Percentiles rank a stretch among this genome's conserved stretches.
Conservation (phyloP, 1,140 invertebrate species). For the Spodoptera litura region DNA sequence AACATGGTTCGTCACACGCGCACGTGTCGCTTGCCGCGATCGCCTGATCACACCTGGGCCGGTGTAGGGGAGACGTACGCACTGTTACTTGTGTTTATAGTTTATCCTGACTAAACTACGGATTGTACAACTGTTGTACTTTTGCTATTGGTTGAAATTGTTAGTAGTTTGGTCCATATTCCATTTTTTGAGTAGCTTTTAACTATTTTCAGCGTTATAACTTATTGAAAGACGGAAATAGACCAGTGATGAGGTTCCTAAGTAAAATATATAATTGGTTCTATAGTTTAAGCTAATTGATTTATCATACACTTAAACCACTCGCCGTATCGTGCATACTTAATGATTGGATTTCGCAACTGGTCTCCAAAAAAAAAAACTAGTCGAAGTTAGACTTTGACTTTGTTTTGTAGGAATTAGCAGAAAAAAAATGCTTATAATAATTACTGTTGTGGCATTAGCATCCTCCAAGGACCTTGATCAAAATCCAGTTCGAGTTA, state of each 20-base stretch:
- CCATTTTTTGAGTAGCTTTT: too few relatives aligned
- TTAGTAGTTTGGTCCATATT: too few relatives aligned
- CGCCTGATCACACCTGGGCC: neutral
- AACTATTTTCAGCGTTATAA: too few relatives aligned
- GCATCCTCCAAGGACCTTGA: neutral
- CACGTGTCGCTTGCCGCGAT: neutral
- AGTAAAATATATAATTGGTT: too few relatives aligned
- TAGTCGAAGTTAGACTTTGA: neutral
- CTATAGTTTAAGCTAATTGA: too few relatives aligned
- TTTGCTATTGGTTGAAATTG: too few relatives aligned
- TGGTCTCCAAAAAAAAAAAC: neutral
- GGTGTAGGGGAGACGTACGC: neutral
- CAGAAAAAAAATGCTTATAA: neutral
- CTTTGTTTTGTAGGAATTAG: neutral
- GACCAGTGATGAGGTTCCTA: too few relatives aligned
- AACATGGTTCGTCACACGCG: neutral
- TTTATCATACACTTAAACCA: neutral
- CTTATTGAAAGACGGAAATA: too few relatives aligned
- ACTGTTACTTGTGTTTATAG: neutral
- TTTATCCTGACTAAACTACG: too few relatives aligned
- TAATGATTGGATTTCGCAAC: neutral
- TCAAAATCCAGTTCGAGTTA: too few relatives aligned
- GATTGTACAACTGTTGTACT: too few relatives aligned
- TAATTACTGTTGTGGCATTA: neutral
- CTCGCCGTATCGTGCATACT: neutral